Conservation (phyloP, 2,797 vertebrate genomes). For the Mico argentatus region DNA sequence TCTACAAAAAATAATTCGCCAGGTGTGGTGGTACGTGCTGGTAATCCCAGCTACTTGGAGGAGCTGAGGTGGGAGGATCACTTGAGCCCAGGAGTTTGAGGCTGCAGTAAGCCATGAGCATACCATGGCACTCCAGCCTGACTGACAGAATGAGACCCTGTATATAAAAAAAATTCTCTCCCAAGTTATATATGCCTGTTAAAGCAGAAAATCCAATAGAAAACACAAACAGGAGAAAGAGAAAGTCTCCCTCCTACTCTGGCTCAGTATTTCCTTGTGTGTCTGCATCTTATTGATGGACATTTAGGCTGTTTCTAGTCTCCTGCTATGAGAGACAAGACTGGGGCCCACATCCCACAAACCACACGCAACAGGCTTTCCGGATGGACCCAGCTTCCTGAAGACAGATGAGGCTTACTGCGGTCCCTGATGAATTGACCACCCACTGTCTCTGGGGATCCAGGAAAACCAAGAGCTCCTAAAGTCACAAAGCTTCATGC, state of each 20-base stretch:
- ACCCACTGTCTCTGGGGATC: background rate
- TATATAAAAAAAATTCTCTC: background rate
- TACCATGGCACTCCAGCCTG: background rate
- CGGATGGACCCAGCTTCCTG: background rate
- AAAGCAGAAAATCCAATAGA: background rate
- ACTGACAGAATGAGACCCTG: background rate
- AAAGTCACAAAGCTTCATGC: background rate
- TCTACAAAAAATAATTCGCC: background rate
- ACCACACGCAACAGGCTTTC: background rate
- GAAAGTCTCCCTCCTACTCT: background rate
- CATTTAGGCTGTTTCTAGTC: background rate
- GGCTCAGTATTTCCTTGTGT: fast-evolving
- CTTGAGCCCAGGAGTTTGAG: background rate
- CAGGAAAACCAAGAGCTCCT: background rate
- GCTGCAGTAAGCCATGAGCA: background rate
- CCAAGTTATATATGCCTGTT: background rate
- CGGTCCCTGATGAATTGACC: background rate
- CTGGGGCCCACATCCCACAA: background rate
- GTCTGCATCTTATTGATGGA: background rate
- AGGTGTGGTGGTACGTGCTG: background rate
- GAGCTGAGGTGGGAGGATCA: background rate
- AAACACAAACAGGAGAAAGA: background rate
- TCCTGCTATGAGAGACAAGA: background rate
- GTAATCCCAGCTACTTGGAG: background rate
- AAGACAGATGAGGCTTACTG: fast-evolving